These are phyloP conservation scores for Cryptomyrus ogoouensis DNA, from an alignment of 2,113 vertebrate species.

Conservation along the genomic window DNA sequence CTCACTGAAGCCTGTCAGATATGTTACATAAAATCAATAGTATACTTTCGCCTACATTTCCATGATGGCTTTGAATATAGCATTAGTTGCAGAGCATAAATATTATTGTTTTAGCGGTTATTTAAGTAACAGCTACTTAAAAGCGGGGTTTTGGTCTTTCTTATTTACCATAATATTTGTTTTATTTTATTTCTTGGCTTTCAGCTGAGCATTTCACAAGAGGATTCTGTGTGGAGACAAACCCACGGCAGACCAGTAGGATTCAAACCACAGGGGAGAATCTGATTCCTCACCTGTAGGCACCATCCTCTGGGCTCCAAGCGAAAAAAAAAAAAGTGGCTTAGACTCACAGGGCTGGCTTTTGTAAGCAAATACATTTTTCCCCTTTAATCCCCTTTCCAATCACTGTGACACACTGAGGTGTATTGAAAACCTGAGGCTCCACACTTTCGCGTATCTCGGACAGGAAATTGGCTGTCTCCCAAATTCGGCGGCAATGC, in stretches of 20 bases:
- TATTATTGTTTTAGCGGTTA: neutral
- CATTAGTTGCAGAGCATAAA: neutral
- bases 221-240: neutral
- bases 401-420: constrained; percentile 2
- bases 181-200: neutral
- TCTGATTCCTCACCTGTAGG: neutral
- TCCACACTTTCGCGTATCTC: neutral
- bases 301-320: neutral
- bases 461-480: constrained; percentile 17
- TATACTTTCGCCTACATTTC: neutral
- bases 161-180: neutral
- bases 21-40: neutral
- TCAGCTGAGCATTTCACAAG: neutral
- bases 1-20: neutral
- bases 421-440: constrained; percentile 13
- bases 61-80: neutral
- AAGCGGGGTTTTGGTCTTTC: neutral
- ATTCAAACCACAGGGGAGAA: neutral
- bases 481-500: constrained; percentile 1
- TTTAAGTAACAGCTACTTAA: neutral
- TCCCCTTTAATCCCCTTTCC: constrained; percentile 13
- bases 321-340: neutral
- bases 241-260: constrained; percentile 21
- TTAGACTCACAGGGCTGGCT: neutral
- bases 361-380: constrained; percentile 14